A percentile compares a stretch with the other conserved stretches of the same genome.
Conservation (phyloP, 30 jellyfish, hydroid and myxozoan genomes). For the Morbakka virulenta region DNA sequence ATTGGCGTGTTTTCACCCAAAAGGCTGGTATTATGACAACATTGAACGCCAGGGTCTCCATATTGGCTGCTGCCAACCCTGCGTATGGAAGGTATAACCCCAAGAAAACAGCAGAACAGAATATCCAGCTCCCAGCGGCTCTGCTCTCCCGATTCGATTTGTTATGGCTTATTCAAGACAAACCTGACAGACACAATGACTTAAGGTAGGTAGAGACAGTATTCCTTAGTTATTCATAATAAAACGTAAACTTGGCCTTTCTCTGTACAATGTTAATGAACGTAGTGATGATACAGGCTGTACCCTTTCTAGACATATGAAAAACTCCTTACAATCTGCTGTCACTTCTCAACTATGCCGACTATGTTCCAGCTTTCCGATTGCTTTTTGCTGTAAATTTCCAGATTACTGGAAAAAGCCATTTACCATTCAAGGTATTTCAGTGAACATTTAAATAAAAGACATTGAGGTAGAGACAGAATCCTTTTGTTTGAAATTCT, state of each 20-base stretch:
- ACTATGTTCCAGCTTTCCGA: too few species aligned
- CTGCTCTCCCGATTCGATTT: slow-evolving; percentile 92
- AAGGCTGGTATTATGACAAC: slow-evolving; percentile 99
- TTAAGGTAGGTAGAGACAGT: slow-evolving; percentile 80
- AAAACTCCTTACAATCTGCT: too few species aligned
- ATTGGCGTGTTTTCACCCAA: too few species aligned
- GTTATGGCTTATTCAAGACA: slow-evolving; percentile 97
- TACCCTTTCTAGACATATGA: too few species aligned
- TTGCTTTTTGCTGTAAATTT: too few species aligned
- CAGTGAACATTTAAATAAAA: too few species aligned
- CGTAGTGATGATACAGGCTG: too few species aligned
- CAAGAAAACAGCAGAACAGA: slow-evolving; percentile 95
- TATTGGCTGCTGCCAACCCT: slow-evolving; percentile 99
- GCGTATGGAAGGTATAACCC: slow-evolving; percentile 99
- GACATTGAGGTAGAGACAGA: too few species aligned
- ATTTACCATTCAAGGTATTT: too few species aligned
- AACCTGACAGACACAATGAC: slow-evolving; percentile 94
- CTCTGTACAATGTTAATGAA: neutral
- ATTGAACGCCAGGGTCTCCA: slow-evolving; percentile 98
- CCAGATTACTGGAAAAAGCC: too few species aligned
- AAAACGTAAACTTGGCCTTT: neutral
- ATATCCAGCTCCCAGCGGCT: slow-evolving; percentile 99
- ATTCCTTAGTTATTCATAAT: neutral
- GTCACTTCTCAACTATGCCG: too few species aligned
- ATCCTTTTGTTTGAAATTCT: too few species aligned